Evolutionary conservation across 1,140 invertebrate genomes (phyloP), one percentile per base, ranked within the genome.

Genomic region (Lasaia peninsularis): DNA sequence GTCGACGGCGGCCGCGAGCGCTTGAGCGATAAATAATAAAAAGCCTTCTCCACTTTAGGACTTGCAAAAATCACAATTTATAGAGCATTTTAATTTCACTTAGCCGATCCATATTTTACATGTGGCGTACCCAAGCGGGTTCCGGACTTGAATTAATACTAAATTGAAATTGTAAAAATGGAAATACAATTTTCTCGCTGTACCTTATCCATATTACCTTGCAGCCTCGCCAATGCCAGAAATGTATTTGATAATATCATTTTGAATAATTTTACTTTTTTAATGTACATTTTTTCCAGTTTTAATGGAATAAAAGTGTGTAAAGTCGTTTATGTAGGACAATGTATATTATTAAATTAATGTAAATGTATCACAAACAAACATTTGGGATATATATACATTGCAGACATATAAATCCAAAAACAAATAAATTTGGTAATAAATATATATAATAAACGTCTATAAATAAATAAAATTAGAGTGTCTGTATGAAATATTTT

Each of bases 101-200:
- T 88, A 88, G 83, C 79, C 82, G 83, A 84, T 86, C 80, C 86
- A 88, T 88, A 88, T 88, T 88, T 88, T 88, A 88, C 86, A 86
- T 88, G 83, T 88, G 86, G 85, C 75, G 76, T 72, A 75, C 75
- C 75, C 77, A 73, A 76, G 70, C 78, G 74, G 72, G 72, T 71
- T 71, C 74, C 71, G 72, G 76, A 79, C 77, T 78, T 80, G 77
- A 86, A 88, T 88, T 88, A 88, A 86, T 88, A 86, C 83, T 86
- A 86, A 88, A 88, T 88, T 88, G 86, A 86, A 88, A 88, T 88
- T 86, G 86, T 88, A 86, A 88, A 88, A 88, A 88, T 88, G 83
- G 79, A 88, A 86, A 88, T 88, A 88, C 83, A 84, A 84, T 88
- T 88, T 88, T 88, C 81, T 82, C 83, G 73, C 76, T 80, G 76